Percentiles rank a stretch among this genome's conserved stretches.
These are phyloP conservation scores for Scylla paramamosain DNA, from an alignment of 1,140 invertebrate genomes.

Conservation along the genomic window DNA sequence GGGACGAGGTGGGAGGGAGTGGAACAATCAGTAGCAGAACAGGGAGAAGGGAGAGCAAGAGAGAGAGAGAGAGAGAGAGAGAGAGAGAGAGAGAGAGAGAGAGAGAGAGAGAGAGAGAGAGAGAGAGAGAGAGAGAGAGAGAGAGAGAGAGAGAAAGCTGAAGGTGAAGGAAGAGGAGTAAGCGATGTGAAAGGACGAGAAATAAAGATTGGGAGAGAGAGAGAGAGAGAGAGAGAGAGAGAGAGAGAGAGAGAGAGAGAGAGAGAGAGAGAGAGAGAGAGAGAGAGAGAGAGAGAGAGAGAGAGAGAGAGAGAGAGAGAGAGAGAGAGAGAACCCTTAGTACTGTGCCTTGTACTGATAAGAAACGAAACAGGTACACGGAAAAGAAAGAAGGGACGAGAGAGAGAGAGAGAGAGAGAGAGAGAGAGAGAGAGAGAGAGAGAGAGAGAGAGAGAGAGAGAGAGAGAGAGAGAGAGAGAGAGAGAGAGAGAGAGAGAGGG, in stretches of 20 bases:
- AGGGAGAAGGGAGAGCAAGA: no score
- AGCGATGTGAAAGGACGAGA: neutral
- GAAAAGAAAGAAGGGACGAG: no score
- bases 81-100: no score
- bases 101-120: neutral
- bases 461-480: neutral
- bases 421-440: neutral
- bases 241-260: neutral
- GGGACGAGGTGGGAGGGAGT: no score
- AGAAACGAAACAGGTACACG: neutral
- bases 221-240: neutral
- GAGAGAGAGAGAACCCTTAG: no score
- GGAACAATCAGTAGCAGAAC: no score
- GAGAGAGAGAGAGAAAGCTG: neutral
- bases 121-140: neutral
- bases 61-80: no score
- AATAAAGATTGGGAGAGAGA: no score
- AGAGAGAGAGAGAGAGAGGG: neutral
- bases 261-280: neutral
- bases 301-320: neutral
- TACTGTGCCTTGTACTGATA: no score
- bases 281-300: neutral
- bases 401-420: neutral
- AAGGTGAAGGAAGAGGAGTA: neutral
- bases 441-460: neutral